Base-by-base conservation (phyloP, 2,797 vertebrate genomes). In the Neoniphon sammara region DNA sequence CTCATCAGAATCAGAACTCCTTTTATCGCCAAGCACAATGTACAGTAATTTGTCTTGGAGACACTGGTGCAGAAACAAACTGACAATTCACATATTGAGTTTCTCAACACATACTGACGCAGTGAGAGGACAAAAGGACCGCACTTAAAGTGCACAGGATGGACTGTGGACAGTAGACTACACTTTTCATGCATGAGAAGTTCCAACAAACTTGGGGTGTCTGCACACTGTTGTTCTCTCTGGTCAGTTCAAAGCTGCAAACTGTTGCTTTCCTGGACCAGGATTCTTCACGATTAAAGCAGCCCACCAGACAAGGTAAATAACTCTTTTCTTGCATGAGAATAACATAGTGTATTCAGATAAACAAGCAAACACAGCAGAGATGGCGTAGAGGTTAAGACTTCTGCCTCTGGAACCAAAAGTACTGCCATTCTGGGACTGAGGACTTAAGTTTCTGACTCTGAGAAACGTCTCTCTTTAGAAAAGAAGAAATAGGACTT, bases 401-500 rank as follows among this genome's bases (percentile, higher is more conserved):
- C 52, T 23, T 55, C 23, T 55, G 53, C 12, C 23, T 55, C 52
- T 27, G 23, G 21, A 27, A 14, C 20, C 11, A 10, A 4, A 14
- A 17, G 20, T 2, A 14, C 52, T 27, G 23, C 52, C 52, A 54
- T 5, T 53, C 12, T 42, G 14, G 39, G 39, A 14, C 39, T 42
- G 25, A 54, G 27, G 25, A 27, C 25, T 27, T 27, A 27, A 27
- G 25, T 27, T 27, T 59, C 30, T 27, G 4, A 27, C 17, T 39
- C 17, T 11, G 31, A 34, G 30, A 39, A 34, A n/a, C 34, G 2
- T 34, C 18, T 21, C 10, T 60, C 20, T 60, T 12, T 12, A 44
- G 49, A 34, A 59, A 65, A 77, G 52, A 82, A 23, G 53, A 56
- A 78, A 47, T 77, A 36, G 39, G 66, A 65, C 68, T 68, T 70